A percentile compares a stretch with the other conserved stretches of the same genome.
phyloP scores from a whole-genome alignment of 2,797 vertebrate genomes.

The Dicrostonyx torquatus region DNA sequence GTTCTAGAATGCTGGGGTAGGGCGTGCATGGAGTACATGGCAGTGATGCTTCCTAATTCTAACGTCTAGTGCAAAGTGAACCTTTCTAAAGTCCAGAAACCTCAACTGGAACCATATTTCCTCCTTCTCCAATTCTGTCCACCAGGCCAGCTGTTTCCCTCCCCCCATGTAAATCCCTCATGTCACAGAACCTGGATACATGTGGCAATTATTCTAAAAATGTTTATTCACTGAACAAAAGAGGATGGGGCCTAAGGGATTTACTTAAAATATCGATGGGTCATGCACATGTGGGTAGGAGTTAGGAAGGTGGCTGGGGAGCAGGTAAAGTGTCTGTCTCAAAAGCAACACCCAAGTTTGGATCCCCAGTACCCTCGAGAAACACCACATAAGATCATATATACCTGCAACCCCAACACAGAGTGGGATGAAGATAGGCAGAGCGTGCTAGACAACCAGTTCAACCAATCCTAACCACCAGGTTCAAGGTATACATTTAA shows the following conservation, averaged over 20 bases:
- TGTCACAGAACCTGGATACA: neutral
- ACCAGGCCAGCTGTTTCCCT: neutral
- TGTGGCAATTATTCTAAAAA: neutral
- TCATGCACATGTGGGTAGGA: neutral
- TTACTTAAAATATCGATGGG: neutral
- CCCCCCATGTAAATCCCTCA: neutral
- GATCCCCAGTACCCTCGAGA: neutral
- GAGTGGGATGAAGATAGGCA: neutral
- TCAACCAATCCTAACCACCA: neutral
- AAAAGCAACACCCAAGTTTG: neutral
- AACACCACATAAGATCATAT: neutral
- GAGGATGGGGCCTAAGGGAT: neutral
- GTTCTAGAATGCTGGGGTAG: accelerated
- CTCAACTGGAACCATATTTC: neutral
- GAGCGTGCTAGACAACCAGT: neutral
- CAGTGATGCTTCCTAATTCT: neutral
- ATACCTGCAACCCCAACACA: neutral
- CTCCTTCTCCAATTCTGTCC: neutral
- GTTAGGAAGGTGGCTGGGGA: neutral
- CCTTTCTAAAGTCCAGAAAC: neutral
- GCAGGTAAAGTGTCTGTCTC: neutral
- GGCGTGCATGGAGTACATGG: accelerated
- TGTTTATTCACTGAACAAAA: neutral
- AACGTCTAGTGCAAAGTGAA: neutral
- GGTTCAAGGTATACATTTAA: neutral